Evolutionary conservation across 2,113 vertebrate genomes (phyloP).

Genomic region (Sakesphorus luctuosus): DNA sequence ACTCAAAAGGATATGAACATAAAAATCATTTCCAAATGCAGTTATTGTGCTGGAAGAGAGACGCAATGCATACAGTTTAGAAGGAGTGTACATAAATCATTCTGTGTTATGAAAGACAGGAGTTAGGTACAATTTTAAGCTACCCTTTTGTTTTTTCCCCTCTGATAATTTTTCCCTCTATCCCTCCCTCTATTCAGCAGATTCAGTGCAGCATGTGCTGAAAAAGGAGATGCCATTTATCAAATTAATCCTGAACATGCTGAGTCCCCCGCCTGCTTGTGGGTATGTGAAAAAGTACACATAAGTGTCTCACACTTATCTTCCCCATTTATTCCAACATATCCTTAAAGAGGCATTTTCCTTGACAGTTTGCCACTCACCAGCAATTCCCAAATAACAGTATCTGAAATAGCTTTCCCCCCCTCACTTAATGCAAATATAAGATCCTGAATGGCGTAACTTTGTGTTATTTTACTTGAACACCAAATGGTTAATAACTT

Average conservation of each 20-base stretch:
- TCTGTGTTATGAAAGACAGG: neutral
- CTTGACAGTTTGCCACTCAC: neutral
- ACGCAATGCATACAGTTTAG: neutral
- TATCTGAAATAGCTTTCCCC: neutral
- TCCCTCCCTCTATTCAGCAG: neutral
- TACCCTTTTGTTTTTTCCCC: neutral
- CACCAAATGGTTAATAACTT: neutral
- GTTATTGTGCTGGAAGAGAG: neutral
- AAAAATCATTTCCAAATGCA: neutral
- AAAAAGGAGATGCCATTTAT: conserved; percentile 8
- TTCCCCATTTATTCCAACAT: conserved; percentile 8
- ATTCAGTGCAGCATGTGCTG: neutral
- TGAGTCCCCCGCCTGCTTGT: neutral
- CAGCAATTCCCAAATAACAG: neutral
- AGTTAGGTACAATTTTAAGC: neutral
- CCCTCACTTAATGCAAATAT: neutral
- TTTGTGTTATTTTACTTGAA: neutral
- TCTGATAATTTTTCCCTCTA: neutral
- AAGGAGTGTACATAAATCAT: neutral
- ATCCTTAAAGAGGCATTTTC: neutral
- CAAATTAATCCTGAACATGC: conserved; percentile 3
- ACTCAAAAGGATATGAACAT: neutral
- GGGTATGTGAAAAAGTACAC: neutral
- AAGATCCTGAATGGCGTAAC: neutral
- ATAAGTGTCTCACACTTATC: neutral